A percentile compares a stretch with the other conserved stretches of the same genome.
These are phyloP conservation scores for Ormyrus thymus DNA, from an alignment of 2,888 invertebrate species.

Conservation along the genomic window DNA sequence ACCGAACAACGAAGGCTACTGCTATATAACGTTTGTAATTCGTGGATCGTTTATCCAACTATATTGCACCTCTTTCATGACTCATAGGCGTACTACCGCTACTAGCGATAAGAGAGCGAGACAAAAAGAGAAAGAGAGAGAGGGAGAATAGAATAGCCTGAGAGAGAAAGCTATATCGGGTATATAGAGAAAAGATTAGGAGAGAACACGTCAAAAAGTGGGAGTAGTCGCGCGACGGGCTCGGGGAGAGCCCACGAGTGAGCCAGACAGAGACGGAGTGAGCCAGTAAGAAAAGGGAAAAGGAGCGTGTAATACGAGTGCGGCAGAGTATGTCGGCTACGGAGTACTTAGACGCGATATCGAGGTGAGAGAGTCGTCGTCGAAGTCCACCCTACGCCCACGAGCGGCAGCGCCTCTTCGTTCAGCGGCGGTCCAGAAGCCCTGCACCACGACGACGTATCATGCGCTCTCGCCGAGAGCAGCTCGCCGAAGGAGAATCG, in stretches of 20 bases:
- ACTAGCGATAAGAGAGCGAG: neutral
- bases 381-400: too few relatives aligned
- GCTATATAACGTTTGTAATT: neutral
- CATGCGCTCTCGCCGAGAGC: conserved; percentile 35
- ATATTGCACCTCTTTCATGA: conserved; percentile 38
- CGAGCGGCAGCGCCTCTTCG: neutral
- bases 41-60: conserved; percentile 20
- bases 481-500: conserved; percentile 14
- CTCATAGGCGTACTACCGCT: conserved; percentile 25
- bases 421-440: too few relatives aligned
- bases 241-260: conserved; percentile 24
- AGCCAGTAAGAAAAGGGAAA: conserved; percentile 26
- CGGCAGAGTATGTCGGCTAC: neutral
- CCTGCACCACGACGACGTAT: conserved; percentile 14
- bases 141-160: conserved; percentile 42
- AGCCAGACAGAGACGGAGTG: conserved; percentile 11
- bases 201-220: conserved; percentile 54
- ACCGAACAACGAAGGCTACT: too few relatives aligned
- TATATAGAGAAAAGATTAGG: conserved; percentile 43
- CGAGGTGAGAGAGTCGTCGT: conserved; percentile 26
- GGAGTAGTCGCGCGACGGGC: conserved; percentile 44
- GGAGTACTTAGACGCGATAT: conserved; percentile 1
- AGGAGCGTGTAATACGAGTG: conserved; percentile 48
- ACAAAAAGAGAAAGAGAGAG: neutral
- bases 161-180: neutral